Evolutionary conservation across 2,888 invertebrate genomes (phyloP).

Genomic region (Laothoe populi): DNA sequence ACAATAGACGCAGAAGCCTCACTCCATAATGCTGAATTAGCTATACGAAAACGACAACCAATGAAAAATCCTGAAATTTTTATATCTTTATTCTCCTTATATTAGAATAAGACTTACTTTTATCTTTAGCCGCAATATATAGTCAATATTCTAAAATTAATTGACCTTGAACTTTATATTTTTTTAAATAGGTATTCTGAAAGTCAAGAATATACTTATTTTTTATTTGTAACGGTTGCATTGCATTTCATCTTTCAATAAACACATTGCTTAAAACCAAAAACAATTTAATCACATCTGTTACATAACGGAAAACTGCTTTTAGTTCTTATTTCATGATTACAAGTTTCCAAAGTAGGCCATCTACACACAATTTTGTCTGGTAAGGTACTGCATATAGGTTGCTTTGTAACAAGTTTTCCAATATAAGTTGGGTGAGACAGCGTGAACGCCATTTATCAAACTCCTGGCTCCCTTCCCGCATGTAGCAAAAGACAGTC

Average conservation of each 20-base stretch:
- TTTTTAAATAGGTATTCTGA: too few species aligned
- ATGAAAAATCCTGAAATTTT: too few species aligned
- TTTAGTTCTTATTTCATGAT: not conserved
- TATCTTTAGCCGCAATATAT: too few species aligned
- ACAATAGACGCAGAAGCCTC: constrained; percentile 1
- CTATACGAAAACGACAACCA: too few species aligned
- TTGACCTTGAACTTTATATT: too few species aligned
- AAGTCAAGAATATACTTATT: too few species aligned
- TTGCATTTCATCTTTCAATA: too few species aligned
- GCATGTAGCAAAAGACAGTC: not conserved
- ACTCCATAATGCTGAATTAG: not conserved
- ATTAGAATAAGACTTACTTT: too few species aligned
- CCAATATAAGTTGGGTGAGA: constrained; percentile 32
- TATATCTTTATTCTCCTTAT: too few species aligned
- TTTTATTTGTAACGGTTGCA: too few species aligned
- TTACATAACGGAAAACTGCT: too few species aligned
- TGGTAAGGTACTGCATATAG: constrained; percentile 21
- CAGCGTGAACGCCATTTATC: constrained; percentile 30
- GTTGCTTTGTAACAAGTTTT: constrained; percentile 30
- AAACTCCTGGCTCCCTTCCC: constrained; percentile 23
- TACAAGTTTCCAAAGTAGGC: not conserved
- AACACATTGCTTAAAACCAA: not conserved
- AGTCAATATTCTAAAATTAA: too few species aligned
- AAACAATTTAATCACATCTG: not conserved
- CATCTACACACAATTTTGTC: not conserved